Evolutionary conservation across 2,888 invertebrate genomes (phyloP).

Genomic region (Chesias legatella): DNA sequence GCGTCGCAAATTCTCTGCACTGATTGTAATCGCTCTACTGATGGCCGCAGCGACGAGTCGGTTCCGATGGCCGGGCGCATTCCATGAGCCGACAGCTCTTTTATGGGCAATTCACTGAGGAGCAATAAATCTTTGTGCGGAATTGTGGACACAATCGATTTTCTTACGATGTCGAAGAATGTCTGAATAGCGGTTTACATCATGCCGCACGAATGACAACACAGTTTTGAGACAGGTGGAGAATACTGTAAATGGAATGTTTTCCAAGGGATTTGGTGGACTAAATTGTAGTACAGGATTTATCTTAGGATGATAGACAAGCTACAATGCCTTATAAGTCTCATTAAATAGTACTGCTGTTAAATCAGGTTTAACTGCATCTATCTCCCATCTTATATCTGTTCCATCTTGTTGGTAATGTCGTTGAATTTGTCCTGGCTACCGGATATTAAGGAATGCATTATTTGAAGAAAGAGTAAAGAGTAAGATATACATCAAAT

Average conservation of each 20-base stretch:
- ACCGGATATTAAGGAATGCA: too few relatives aligned
- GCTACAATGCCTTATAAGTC: too few relatives aligned
- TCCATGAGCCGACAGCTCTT: slow-evolving; percentile 32
- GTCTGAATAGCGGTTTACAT: slow-evolving; percentile 26
- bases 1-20: slow-evolving; percentile 33
- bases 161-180: slow-evolving; percentile 27
- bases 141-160: slow-evolving; percentile 28
- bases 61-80: slow-evolving; percentile 24
- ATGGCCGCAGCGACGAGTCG: slow-evolving; percentile 28
- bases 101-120: slow-evolving; percentile 38
- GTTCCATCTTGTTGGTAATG: too few relatives aligned
- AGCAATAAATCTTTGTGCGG: slow-evolving; percentile 25
- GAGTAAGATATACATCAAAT: too few relatives aligned
- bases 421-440: too few relatives aligned
- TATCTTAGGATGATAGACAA: too few relatives aligned
- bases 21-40: slow-evolving; percentile 18
- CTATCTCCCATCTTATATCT: too few relatives aligned
- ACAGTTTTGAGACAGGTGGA: slow-evolving; percentile 9
- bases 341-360: too few relatives aligned
- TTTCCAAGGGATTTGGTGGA: too few relatives aligned
- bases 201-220: slow-evolving; percentile 11
- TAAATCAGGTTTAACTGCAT: too few relatives aligned
- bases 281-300: too few relatives aligned
- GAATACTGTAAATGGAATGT: slow-evolving; percentile 1
- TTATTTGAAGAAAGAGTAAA: too few relatives aligned